phyloP scores from a whole-genome alignment of 2,113 vertebrate genomes.

The Choloepus hoffmanni region DNA sequence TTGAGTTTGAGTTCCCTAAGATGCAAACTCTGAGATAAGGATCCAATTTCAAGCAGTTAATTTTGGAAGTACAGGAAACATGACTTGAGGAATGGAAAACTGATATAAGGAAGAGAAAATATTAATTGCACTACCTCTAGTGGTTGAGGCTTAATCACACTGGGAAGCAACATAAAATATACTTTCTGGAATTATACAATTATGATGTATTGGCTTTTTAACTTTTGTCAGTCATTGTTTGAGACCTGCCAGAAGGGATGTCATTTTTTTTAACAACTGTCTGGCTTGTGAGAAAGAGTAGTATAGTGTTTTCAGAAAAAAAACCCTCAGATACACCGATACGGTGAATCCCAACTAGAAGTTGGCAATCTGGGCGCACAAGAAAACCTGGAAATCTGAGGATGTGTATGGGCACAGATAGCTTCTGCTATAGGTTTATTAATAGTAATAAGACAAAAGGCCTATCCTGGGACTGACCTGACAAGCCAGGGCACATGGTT shows the following conservation, averaged over 20 bases:
- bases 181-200: neutral
- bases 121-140: neutral
- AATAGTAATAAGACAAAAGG: neutral
- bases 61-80: neutral
- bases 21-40: neutral
- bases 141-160: neutral
- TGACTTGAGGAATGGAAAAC: neutral
- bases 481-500: neutral
- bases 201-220: neutral
- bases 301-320: neutral
- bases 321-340: neutral
- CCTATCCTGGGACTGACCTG: neutral
- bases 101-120: neutral
- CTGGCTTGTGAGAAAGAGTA: neutral
- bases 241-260: accelerated
- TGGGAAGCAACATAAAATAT: neutral
- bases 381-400: neutral
- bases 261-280: neutral
- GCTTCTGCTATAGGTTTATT: neutral
- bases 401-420: too few relatives aligned
- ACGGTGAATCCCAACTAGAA: neutral
- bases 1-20: neutral
- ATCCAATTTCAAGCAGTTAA: neutral
- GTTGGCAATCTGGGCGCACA: neutral
- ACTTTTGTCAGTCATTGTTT: neutral